phyloP scores from a whole-genome alignment of 1,140 invertebrate genomes.

The Meteorus sp. region DNA sequence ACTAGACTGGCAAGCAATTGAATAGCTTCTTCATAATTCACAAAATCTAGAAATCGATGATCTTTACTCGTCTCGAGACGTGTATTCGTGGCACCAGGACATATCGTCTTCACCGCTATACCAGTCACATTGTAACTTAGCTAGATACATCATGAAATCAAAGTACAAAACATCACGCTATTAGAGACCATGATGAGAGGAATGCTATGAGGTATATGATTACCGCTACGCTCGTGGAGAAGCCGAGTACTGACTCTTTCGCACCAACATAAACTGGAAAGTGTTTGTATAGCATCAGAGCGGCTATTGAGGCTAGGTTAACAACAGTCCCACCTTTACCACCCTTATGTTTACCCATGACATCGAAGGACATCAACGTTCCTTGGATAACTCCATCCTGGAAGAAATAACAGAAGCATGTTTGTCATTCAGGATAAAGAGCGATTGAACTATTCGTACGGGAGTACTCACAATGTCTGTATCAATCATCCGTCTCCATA shows the following conservation, averaged over 20 bases:
- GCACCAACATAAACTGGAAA: slow-evolving; percentile 55
- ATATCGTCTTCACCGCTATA: not conserved
- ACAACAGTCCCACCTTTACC: slow-evolving; percentile 48
- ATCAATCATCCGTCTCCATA: too few relatives aligned
- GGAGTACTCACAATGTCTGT: too few relatives aligned
- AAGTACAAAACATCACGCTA: too few relatives aligned
- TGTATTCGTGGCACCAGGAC: not conserved
- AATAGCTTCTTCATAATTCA: not conserved
- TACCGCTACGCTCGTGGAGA: too few relatives aligned
- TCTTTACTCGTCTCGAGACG: not conserved
- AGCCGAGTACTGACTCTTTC: slow-evolving; percentile 57
- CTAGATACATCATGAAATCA: too few relatives aligned
- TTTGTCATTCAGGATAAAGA: not conserved
- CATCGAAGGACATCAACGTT: slow-evolving; percentile 47
- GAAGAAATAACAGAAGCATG: not conserved
- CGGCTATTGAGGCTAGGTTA: slow-evolving; percentile 47
- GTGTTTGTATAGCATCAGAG: slow-evolving; percentile 43
- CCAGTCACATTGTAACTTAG: not conserved
- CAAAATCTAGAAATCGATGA: too few relatives aligned
- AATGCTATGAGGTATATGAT: too few relatives aligned
- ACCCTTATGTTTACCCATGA: slow-evolving; percentile 47
- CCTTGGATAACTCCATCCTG: slow-evolving; percentile 32
- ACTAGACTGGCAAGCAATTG: too few relatives aligned
- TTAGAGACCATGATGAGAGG: too few relatives aligned
- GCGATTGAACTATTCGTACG: not conserved